phyloP scores from a whole-genome alignment of 2,888 invertebrate genomes.

The Drosophila mimetica region DNA sequence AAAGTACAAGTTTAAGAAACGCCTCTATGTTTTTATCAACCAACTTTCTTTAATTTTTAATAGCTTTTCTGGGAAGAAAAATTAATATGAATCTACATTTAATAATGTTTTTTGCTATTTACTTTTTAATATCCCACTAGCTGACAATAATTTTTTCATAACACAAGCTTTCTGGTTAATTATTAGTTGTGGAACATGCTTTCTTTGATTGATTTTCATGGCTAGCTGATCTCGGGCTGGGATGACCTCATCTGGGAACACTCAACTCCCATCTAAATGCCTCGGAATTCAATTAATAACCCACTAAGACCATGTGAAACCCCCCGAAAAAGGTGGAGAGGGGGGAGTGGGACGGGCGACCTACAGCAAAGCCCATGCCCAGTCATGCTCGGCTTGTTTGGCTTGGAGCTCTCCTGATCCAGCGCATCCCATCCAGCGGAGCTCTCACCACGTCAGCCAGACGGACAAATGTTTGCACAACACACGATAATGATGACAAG shows the following conservation, averaged over 20 bases:
- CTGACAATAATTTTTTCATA: background rate
- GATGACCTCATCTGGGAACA: conserved; percentile 12
- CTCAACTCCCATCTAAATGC: conserved; percentile 44
- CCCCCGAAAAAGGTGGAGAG: conserved; percentile 1
- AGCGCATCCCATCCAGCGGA: conserved; percentile 10
- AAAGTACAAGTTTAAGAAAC: background rate
- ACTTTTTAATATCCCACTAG: background rate
- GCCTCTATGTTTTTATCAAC: no score
- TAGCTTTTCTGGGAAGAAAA: background rate
- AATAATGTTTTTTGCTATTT: background rate
- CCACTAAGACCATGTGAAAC: conserved; percentile 34
- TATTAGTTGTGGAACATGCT: conserved; percentile 20
- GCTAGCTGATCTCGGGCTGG: background rate
- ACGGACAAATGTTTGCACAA: conserved; percentile 79
- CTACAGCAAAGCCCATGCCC: conserved; percentile 39
- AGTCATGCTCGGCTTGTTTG: conserved; percentile 32
- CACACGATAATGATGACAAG: conserved; percentile 78
- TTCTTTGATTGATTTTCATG: conserved; percentile 21
- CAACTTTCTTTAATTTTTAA: background rate
- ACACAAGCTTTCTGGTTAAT: conserved; percentile 1
- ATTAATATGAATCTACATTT: background rate
- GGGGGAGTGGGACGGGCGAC: conserved; percentile 14
- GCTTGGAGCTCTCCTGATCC: conserved; percentile 18
- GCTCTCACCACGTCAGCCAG: conserved; percentile 42
- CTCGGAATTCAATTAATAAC: conserved; percentile 58